Conservation (phyloP, 1,140 invertebrate genomes). For the Drosophila ercepeae region DNA sequence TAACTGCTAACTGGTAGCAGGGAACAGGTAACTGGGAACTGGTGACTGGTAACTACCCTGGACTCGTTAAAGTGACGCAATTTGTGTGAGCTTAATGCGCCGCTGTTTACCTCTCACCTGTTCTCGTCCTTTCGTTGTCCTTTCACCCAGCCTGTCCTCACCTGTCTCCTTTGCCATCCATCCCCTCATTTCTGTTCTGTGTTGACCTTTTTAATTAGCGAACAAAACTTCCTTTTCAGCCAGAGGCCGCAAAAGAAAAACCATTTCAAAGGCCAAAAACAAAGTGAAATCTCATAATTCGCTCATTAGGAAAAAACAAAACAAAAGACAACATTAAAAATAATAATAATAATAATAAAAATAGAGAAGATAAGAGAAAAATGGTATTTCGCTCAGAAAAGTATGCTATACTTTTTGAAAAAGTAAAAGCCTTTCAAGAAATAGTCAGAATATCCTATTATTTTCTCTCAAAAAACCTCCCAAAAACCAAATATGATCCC, state of each 20-base stretch:
- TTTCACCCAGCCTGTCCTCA: background rate
- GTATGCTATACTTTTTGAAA: background rate
- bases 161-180: background rate
- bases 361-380: background rate
- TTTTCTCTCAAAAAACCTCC: no score
- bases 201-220: constrained; percentile 35
- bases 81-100: constrained; percentile 23
- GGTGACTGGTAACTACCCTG: background rate
- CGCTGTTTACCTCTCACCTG: constrained; percentile 4
- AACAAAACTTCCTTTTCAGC: constrained; percentile 9
- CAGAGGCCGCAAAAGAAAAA: background rate
- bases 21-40: background rate
- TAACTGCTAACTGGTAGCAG: background rate
- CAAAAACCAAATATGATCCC: no score
- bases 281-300: background rate
- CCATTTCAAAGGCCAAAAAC: background rate
- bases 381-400: background rate
- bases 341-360: background rate
- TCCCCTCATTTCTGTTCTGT: constrained; percentile 4
- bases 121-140: no score
- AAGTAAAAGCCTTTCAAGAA: no score
- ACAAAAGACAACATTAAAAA: background rate
- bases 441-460: no score
- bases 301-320: background rate
- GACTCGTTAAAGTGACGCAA: constrained; percentile 13